These are phyloP conservation scores for Nipponia nippon DNA, from an alignment of 2,113 vertebrate genomes.

Conservation along the genomic window DNA sequence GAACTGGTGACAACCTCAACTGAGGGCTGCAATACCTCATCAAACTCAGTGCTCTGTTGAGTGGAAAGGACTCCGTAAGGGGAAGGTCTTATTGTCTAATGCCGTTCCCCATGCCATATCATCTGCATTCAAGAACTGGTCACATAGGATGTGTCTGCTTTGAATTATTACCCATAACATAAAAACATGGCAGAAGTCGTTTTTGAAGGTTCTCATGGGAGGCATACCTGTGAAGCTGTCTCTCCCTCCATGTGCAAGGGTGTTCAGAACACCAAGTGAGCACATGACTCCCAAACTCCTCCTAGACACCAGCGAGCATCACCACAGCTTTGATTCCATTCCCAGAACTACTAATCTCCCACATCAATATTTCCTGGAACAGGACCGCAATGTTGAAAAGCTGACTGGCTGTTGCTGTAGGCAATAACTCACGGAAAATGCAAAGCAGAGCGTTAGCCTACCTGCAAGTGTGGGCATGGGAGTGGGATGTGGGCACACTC, in stretches of 20 bases:
- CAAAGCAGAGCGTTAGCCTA: constrained; percentile 5
- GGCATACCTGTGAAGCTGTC: not conserved
- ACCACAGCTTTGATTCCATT: constrained; percentile 60
- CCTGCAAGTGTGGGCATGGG: not conserved
- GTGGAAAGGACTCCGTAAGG: not conserved
- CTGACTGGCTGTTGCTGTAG: constrained; percentile 46
- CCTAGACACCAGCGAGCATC: not conserved
- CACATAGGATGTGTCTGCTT: not conserved
- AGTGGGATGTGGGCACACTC: constrained; percentile 41
- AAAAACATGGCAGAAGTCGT: not conserved
- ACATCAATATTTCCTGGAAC: constrained; percentile 74
- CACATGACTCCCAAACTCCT: not conserved
- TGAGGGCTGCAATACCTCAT: not conserved
- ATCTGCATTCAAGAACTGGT: not conserved
- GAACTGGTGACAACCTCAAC: not conserved
- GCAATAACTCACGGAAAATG: constrained; percentile 47
- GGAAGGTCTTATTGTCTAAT: not conserved
- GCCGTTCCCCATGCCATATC: not conserved
- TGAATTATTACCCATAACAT: not conserved
- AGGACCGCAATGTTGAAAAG: constrained; percentile 25
- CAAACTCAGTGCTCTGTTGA: not conserved
- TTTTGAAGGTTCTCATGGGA: not conserved
- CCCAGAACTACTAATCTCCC: constrained; percentile 68
- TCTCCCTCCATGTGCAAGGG: not conserved
- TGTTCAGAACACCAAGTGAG: not conserved